Percentiles rank a stretch among this genome's conserved stretches.
Conservation (phyloP, 92 coral and sea anemone genomes). For the Phymanthus crucifer region DNA sequence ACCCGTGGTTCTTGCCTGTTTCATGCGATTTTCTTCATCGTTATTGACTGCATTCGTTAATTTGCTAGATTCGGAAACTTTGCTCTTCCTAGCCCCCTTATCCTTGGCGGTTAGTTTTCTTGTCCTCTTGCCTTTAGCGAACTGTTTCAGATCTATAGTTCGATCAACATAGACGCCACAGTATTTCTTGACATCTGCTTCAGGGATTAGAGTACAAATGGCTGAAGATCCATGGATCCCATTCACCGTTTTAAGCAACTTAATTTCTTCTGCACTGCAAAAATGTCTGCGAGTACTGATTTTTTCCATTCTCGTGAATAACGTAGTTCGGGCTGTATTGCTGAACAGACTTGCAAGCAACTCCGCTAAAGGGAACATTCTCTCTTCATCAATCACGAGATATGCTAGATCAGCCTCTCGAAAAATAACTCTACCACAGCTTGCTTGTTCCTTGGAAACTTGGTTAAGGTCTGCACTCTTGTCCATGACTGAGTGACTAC, state of each 20-base stretch:
- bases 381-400: conserved; percentile 80
- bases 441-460: conserved; percentile 26
- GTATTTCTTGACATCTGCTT: conserved; percentile 79
- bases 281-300: conserved; percentile 88
- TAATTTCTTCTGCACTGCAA: conserved; percentile 78
- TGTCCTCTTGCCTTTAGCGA: conserved; percentile 21
- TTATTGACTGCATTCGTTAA: conserved; percentile 13
- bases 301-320: conserved; percentile 93
- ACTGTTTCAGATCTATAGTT: conserved; percentile 24
- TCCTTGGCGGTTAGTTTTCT: conserved; percentile 25
- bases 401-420: conserved; percentile 88
- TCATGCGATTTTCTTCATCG: conserved; percentile 11
- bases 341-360: conserved; percentile 72
- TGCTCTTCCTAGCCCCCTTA: conserved; percentile 14
- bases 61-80: conserved; percentile 10
- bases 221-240: conserved; percentile 95
- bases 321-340: conserved; percentile 83
- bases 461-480: conserved; percentile 29
- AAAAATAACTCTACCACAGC: conserved; percentile 72
- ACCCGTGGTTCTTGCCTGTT: not conserved
- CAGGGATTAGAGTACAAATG: conserved; percentile 83
- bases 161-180: conserved; percentile 73
- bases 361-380: conserved; percentile 85
- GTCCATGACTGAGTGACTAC: conserved; percentile 27
- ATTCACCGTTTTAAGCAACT: conserved; percentile 82